A percentile compares a stretch with the other conserved stretches of the same genome.
Evolutionary conservation across 2,797 vertebrate genomes (phyloP).

Genomic region (Chiloscyllium punctatum): DNA sequence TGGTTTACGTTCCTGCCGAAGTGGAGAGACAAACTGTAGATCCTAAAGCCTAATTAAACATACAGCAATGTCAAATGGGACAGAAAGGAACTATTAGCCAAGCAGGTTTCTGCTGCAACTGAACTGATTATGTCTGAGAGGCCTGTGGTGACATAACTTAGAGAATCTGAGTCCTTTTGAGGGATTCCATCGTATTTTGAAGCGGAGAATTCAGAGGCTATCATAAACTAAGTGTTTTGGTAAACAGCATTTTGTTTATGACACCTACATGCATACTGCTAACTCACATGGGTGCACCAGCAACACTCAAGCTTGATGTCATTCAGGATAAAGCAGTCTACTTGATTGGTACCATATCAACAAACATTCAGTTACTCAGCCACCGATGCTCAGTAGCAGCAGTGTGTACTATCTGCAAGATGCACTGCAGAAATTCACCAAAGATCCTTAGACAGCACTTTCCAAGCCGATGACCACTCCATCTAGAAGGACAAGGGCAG

Average conservation of each 20-base stretch:
- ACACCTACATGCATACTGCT: background rate
- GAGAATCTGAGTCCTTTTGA: background rate
- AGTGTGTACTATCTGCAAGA: no score
- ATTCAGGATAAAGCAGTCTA: no score
- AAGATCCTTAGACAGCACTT: no score
- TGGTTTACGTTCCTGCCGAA: conserved; percentile 72
- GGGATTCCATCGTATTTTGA: background rate
- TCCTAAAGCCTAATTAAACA: conserved; percentile 41
- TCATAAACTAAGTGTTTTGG: background rate
- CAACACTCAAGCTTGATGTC: no score
- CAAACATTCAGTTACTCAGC: no score
- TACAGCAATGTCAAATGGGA: conserved; percentile 25
- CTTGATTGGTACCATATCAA: no score
- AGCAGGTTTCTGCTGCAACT: background rate
- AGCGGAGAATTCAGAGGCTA: background rate
- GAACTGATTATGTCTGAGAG: background rate
- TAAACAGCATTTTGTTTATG: background rate
- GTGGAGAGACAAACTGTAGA: conserved; percentile 60
- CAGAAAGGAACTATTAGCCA: conserved; percentile 11
- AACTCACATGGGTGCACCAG: background rate
- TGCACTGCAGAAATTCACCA: no score
- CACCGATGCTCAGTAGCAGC: no score
- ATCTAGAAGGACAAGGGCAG: no score
- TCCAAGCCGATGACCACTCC: no score
- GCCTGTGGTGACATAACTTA: background rate